phyloP scores from a whole-genome alignment of 1,140 invertebrate species.

The Diachasmimorpha longicaudata region DNA sequence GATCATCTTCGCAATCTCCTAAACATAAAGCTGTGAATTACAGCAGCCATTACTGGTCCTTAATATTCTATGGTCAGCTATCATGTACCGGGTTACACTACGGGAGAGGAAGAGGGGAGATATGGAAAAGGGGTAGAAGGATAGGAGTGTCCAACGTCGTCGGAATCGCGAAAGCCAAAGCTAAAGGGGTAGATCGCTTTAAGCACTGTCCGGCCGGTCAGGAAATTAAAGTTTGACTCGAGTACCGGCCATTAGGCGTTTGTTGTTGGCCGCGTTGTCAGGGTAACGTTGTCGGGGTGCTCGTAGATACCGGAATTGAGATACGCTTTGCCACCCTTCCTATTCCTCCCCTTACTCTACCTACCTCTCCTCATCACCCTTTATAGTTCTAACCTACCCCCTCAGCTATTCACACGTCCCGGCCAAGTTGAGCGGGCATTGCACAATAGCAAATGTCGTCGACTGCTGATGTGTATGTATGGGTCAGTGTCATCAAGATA shows the following conservation, averaged over 20 bases:
- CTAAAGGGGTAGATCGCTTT: slow-evolving; percentile 33
- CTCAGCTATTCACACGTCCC: neutral
- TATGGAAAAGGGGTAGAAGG: neutral
- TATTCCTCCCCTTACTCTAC: slow-evolving; percentile 25
- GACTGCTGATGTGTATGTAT: neutral
- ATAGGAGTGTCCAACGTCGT: neutral
- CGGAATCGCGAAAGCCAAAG: neutral
- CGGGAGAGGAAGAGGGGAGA: neutral
- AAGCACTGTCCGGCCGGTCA: slow-evolving; percentile 51
- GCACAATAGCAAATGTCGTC: neutral
- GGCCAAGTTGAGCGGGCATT: neutral
- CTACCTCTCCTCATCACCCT: neutral
- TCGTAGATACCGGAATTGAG: slow-evolving; percentile 57
- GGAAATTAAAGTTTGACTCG: slow-evolving; percentile 61
- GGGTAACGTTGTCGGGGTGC: slow-evolving; percentile 45
- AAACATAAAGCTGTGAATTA: neutral
- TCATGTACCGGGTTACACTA: slow-evolving; percentile 2
- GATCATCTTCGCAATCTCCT: neutral
- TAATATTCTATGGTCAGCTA: slow-evolving; percentile 26
- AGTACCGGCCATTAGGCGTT: slow-evolving; percentile 58
- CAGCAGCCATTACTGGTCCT: slow-evolving; percentile 8
- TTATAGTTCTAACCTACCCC: neutral
- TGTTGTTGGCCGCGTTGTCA: slow-evolving; percentile 59
- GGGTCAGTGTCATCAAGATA: neutral
- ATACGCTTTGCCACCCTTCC: slow-evolving; percentile 40